Evolutionary conservation across 2,888 invertebrate species (phyloP), one percentile per base, ranked within the genome.

Genomic region (Leucozona laternaria): DNA sequence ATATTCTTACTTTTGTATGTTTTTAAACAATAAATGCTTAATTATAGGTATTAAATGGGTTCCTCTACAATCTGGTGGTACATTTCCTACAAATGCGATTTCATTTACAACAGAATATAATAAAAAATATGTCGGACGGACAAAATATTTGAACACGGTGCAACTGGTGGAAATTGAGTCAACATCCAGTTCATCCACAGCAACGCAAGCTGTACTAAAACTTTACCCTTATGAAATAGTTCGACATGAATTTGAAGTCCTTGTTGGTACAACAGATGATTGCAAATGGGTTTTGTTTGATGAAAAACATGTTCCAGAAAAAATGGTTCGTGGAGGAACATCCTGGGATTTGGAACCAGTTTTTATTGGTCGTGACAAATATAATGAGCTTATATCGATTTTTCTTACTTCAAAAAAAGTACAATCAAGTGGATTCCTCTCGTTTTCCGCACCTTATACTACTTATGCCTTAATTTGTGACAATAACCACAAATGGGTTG

Each of bases 101-200:
- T 0, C n/a, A 28, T 28, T 25, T 8, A 34, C 10, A 13, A 37
- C 1, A 4, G 2, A n/a, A n/a, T 28, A 28, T 4, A 28, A n/a
- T 28, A 4, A 2, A 1, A 31, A 10, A 8, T 55, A 28, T 10
- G 28, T 55, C 4, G 55, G 55, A 4, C 28, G 55, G 15, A 10
- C 25, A 31, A 7, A 55, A 31, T 55, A 55, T n/a, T 55, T 28
- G 4, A 55, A 55, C n/a, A 55, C 55, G 8, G 1, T 55, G 10
- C 55, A 55, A 17, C 8, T 31, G 1, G 55, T 7, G 5, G 28
- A 28, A 28, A 8, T 53, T 53, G 1, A 48, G 25, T 2, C 8
- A 1, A 8, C 0, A 13, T 13, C 13, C 11, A 0, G 20, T 3
- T 8, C 2, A 5, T 0, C 7, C 4, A 17, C 0, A 25, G n/a